These are phyloP conservation scores for Eurois occulta DNA, from an alignment of 2,888 invertebrate genomes.

Conservation along the genomic window DNA sequence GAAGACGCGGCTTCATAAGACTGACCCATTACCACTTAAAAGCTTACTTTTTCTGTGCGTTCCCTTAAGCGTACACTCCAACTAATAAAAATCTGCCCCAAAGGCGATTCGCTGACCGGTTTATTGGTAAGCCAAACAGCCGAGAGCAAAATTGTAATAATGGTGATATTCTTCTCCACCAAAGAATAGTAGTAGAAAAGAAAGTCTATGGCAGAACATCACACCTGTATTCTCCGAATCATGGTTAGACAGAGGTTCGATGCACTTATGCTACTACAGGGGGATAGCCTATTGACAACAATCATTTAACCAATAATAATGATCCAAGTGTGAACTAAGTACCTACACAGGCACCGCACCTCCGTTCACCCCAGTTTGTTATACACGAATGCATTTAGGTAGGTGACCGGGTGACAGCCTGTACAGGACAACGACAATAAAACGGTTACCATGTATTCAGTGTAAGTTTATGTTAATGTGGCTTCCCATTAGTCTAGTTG, in stretches of 20 bases:
- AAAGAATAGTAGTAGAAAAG: neutral
- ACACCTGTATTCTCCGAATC: neutral
- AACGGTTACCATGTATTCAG: no score
- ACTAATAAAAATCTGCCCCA: no score
- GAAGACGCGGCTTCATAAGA: neutral
- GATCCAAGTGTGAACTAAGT: neutral
- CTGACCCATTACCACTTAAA: neutral
- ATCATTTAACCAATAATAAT: neutral
- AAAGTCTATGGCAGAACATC: neutral
- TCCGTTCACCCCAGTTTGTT: no score
- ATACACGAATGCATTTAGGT: no score
- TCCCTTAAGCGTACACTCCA: no score
- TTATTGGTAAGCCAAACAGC: no score
- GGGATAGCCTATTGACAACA: neutral
- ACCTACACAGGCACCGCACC: neutral
- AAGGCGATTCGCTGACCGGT: no score
- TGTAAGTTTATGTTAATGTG: no score
- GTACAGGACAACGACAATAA: no score
- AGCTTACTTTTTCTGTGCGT: neutral
- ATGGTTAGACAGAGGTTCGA: neutral
- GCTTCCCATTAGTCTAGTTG: no score
- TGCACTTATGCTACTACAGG: neutral
- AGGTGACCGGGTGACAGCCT: no score
- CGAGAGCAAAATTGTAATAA: neutral
- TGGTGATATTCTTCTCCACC: neutral